Evolutionary conservation across 2,113 vertebrate species (phyloP).

Genomic region (Peromyscus polionotus): DNA sequence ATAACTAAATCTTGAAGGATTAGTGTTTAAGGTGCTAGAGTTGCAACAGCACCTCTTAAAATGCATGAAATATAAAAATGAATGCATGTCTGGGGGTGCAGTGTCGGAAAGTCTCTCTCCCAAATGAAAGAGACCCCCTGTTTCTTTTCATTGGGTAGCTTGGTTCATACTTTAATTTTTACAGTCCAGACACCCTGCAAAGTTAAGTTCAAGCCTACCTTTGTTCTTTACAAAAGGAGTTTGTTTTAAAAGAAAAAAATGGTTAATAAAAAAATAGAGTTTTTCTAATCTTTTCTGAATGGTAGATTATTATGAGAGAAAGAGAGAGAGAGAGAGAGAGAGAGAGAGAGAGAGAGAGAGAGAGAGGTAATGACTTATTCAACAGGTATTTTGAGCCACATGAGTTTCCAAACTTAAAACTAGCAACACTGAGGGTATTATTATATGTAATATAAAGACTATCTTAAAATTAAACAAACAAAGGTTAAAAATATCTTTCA

Average conservation of each 20-base stretch:
- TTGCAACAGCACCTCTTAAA: conserved; percentile 66
- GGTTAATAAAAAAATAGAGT: conserved; percentile 71
- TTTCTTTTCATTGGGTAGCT: conserved; percentile 79
- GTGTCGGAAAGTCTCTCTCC: conserved; percentile 70
- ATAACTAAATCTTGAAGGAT: background rate
- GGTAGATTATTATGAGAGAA: conserved; percentile 58
- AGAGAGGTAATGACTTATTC: conserved; percentile 55
- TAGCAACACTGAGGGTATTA: conserved; percentile 42
- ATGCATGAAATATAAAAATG: conserved; percentile 69
- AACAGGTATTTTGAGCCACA: conserved; percentile 51
- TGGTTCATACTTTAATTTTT: conserved; percentile 75
- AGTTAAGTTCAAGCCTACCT: conserved; percentile 75
- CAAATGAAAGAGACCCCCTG: conserved; percentile 78
- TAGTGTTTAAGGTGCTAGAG: conserved; percentile 63
- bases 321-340: conserved; percentile 1
- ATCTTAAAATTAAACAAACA: background rate
- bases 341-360: conserved; percentile 2
- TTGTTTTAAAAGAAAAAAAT: conserved; percentile 79
- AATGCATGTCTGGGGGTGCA: conserved; percentile 67
- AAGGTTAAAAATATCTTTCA: conserved; percentile 19
- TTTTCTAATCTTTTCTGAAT: conserved; percentile 68
- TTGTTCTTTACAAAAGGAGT: conserved; percentile 77
- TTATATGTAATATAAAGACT: conserved; percentile 44
- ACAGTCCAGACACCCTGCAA: conserved; percentile 77
- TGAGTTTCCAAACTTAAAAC: conserved; percentile 73